Conservation (phyloP, 2,888 invertebrate species). For the Ashinkailepas kermadecensis region DNA sequence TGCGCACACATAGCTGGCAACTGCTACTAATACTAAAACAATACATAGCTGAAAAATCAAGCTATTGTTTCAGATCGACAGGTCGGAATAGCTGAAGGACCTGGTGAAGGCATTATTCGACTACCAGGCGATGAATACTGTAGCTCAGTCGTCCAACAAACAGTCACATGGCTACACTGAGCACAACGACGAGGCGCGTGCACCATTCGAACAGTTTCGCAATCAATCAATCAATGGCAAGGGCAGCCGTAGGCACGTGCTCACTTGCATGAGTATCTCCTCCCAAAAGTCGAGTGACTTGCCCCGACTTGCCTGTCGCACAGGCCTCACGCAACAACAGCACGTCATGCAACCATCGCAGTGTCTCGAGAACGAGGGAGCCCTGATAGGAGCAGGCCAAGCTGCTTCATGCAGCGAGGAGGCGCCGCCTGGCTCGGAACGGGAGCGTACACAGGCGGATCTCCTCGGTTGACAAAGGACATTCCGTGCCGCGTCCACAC, state of each 20-base stretch:
- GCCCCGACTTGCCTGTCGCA: not conserved
- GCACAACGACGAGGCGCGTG: not conserved
- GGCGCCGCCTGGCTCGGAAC: too few relatives aligned
- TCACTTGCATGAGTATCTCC: not conserved
- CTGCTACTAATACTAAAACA: not conserved
- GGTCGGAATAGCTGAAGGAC: not conserved
- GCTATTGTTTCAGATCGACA: not conserved
- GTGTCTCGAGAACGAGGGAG: slow-evolving; percentile 14
- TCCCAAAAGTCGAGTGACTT: not conserved
- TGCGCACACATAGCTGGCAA: not conserved
- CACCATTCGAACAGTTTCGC: not conserved
- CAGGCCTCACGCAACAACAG: not conserved
- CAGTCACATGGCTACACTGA: too few relatives aligned
- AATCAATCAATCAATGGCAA: not conserved
- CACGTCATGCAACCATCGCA: not conserved
- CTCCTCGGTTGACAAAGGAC: too few relatives aligned
- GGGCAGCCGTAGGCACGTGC: not conserved
- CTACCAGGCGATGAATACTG: not conserved
- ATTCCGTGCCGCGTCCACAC: too few relatives aligned
- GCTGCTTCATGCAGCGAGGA: too few relatives aligned
- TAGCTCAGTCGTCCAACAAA: not conserved
- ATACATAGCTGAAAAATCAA: not conserved
- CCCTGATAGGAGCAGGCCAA: not conserved
- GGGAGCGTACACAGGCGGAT: too few relatives aligned
- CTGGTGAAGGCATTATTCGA: not conserved